phyloP scores from a whole-genome alignment of 2,888 invertebrate species.

The Cerceris rybyensis region DNA sequence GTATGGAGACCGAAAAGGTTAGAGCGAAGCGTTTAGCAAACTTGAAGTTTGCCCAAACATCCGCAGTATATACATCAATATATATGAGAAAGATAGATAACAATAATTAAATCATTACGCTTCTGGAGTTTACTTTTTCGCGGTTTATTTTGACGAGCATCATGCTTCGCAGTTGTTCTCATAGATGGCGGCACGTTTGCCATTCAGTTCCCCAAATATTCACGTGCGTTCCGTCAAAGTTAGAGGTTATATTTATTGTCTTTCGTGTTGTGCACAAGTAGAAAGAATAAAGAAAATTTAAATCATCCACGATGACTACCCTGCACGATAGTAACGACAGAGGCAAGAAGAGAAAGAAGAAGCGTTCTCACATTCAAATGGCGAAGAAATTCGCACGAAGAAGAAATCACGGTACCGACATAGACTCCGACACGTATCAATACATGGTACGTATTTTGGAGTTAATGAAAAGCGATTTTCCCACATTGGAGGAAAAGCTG shows the following conservation, averaged over 20 bases:
- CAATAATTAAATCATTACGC: too few species aligned
- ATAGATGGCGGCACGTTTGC: background rate
- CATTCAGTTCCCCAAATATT: background rate
- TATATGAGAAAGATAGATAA: too few species aligned
- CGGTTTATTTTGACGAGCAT: too few species aligned
- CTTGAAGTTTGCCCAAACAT: too few species aligned
- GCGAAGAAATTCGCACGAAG: slow-evolving; percentile 90
- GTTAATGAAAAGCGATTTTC: slow-evolving; percentile 86
- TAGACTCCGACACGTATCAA: slow-evolving; percentile 89
- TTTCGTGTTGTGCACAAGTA: background rate
- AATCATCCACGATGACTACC: slow-evolving; percentile 13
- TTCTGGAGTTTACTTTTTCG: too few species aligned
- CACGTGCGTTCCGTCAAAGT: background rate
- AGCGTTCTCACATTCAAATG: slow-evolving; percentile 87
- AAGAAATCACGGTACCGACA: slow-evolving; percentile 87
- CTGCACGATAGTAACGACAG: slow-evolving; percentile 2
- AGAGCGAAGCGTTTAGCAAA: too few species aligned
- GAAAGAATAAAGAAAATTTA: background rate
- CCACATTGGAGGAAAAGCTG: slow-evolving; percentile 88
- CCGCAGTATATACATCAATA: too few species aligned
- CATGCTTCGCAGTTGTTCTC: background rate
- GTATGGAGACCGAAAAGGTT: too few species aligned
- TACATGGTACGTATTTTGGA: slow-evolving; percentile 91
- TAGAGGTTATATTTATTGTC: slow-evolving; percentile 20
- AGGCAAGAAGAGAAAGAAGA: slow-evolving; percentile 84